Evolutionary conservation across 2,797 vertebrate species (phyloP).

Genomic region (Hoplostethus mediterraneus): DNA sequence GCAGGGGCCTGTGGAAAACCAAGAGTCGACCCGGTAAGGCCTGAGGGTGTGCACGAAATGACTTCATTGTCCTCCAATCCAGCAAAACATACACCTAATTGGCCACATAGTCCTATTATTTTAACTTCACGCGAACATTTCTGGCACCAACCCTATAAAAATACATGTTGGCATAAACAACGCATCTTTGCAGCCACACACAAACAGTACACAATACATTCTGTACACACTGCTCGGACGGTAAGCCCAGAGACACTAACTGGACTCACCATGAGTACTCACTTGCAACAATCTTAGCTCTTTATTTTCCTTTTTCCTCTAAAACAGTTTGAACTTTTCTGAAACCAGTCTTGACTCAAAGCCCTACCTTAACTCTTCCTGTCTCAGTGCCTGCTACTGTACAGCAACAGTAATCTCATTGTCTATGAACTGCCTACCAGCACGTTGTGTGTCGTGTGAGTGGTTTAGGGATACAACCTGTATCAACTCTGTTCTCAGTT

Average conservation of each 20-base stretch:
- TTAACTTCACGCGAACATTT: constrained; percentile 27
- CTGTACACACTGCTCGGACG: not conserved
- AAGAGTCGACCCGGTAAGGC: constrained; percentile 29
- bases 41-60: constrained; percentile 1
- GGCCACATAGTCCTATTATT: constrained; percentile 12
- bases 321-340: not conserved
- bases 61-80: not conserved
- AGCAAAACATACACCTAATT: constrained; percentile 13
- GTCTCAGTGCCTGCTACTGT: constrained; percentile 26
- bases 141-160: constrained; percentile 49
- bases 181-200: constrained; percentile 36
- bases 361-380: constrained; percentile 1
- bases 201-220: constrained; percentile 3
- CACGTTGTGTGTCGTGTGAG: constrained; percentile 2
- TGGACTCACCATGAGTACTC: not conserved
- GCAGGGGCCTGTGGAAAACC: constrained; percentile 68
- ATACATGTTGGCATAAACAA: constrained; percentile 43
- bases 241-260: constrained; percentile 1
- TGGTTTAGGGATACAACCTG: not conserved
- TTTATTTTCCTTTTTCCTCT: not conserved
- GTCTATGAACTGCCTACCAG: not conserved
- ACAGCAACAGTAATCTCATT: constrained; percentile 34
- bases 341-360: not conserved
- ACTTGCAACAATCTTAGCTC: constrained; percentile 27
- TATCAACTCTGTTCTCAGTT: not conserved